Conservation (phyloP, 37 sponge, comb jelly and placozoan genomes). For the Cladorhizidae sp. region DNA sequence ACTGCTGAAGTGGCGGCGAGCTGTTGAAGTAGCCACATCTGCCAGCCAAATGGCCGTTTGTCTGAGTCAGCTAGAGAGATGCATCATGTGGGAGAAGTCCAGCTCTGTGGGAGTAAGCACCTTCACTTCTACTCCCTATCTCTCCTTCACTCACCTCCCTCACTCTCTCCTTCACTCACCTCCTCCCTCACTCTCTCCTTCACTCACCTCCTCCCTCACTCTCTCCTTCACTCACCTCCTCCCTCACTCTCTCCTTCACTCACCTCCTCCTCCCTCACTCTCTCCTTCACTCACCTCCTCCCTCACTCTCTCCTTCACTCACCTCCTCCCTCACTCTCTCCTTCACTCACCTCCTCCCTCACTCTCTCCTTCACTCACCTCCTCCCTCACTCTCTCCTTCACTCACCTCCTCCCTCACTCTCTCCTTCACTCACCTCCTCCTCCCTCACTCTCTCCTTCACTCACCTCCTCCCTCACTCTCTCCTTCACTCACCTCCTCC, state of each 20-base stretch:
- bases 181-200: too few relatives aligned
- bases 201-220: background rate
- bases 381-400: slow-evolving; percentile 2
- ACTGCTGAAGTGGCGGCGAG: slow-evolving; percentile 67
- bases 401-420: slow-evolving; percentile 23
- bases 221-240: too few relatives aligned
- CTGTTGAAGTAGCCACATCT: slow-evolving; percentile 67
- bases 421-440: slow-evolving; percentile 2
- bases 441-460: too few relatives aligned
- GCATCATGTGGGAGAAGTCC: slow-evolving; percentile 94
- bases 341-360: background rate
- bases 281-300: too few relatives aligned
- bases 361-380: background rate
- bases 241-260: too few relatives aligned
- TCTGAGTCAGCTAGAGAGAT: slow-evolving; percentile 58
- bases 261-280: background rate
- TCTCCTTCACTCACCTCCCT: too few relatives aligned
- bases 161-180: too few relatives aligned
- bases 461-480: background rate
- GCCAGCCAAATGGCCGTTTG: slow-evolving; percentile 87
- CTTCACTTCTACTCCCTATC: background rate
- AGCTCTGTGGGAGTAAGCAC: slow-evolving; percentile 81
- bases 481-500: slow-evolving; percentile 27
- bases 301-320: slow-evolving; percentile 14
- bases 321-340: slow-evolving; percentile 15